Conservation (phyloP, 2,888 invertebrate genomes). For the Platypus cylindrus region DNA sequence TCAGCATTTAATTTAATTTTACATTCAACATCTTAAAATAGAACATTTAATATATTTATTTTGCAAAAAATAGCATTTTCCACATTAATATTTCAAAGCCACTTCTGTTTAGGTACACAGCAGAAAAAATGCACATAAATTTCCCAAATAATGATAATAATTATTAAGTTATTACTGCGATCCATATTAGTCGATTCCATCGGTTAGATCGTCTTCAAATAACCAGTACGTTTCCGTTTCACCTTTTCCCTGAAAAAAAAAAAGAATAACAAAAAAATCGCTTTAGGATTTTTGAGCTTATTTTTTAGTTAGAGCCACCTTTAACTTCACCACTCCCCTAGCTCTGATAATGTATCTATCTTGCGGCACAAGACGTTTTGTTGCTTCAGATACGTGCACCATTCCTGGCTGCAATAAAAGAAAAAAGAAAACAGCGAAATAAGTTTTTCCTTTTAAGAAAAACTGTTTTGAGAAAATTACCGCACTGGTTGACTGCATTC, state of each 20-base stretch:
- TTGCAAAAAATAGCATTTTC: too few relatives aligned
- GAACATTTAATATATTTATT: too few relatives aligned
- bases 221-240: conserved; percentile 45
- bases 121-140: too few relatives aligned
- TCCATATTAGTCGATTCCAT: conserved; percentile 10
- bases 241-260: conserved; percentile 60
- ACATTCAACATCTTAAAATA: too few relatives aligned
- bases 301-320: too few relatives aligned
- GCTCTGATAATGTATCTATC: conserved; percentile 53
- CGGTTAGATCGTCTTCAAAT: conserved; percentile 38
- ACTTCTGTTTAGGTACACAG: too few relatives aligned
- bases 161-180: too few relatives aligned
- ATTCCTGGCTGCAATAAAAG: conserved; percentile 49
- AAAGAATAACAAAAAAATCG: conserved; percentile 3
- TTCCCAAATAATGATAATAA: too few relatives aligned
- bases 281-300: conserved; percentile 14
- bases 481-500: conserved; percentile 63
- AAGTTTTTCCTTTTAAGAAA: background rate
- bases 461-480: conserved; percentile 28
- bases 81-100: too few relatives aligned
- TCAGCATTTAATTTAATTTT: too few relatives aligned
- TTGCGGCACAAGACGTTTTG: conserved; percentile 51
- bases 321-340: conserved; percentile 63
- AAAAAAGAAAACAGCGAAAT: too few relatives aligned
- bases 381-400: conserved; percentile 63